Base-by-base conservation (phyloP, 2,888 invertebrate species). In the Aphelenchoides bicaudatus region DNA sequence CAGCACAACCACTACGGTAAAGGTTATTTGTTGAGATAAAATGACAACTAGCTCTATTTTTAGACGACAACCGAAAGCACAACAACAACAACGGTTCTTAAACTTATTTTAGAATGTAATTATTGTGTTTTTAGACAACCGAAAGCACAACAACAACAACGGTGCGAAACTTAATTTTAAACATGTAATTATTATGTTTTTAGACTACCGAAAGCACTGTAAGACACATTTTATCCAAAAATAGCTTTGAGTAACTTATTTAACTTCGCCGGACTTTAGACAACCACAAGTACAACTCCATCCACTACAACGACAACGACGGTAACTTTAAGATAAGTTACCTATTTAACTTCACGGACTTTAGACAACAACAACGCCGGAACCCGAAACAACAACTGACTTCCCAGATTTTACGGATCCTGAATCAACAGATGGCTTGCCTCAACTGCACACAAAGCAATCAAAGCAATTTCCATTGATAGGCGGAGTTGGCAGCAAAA, bases 61-160 rank as follows among this genome's bases (percentile, higher is more conserved):
- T n/a, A 34, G 43, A 43, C 56, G 23, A 58, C 49, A 13, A 48
- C 61, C 25, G 31, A 10, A 5, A 63, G 53, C 19, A 60, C 56
- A 3, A 54, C 39, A 0, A 34, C 39, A 29, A 37, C 28, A 30
- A 28, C 57, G 8, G 34, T 37, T n/a, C 31, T 5, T 30, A 57
- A 39, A n/a, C n/a, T n/a, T n/a, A n/a, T n/a, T n/a, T n/a, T n/a
- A n/a, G n/a, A n/a, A n/a, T n/a, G n/a, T n/a, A n/a, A n/a, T n/a
- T n/a, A n/a, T n/a, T n/a, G n/a, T n/a, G n/a, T n/a, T n/a, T n/a
- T 19, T 10, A 25, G 27, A 51, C 58, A 52, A 54, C 57, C 23
- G 58, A 48, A 39, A 28, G 61, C n/a, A 65, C 65, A 8, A 63
- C 62, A 21, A 58, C 61, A n/a, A 28, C 61, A 52, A 53, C 50